Evolutionary conservation across 1,140 invertebrate genomes (phyloP).

Genomic region (Matsumurasca onukii): DNA sequence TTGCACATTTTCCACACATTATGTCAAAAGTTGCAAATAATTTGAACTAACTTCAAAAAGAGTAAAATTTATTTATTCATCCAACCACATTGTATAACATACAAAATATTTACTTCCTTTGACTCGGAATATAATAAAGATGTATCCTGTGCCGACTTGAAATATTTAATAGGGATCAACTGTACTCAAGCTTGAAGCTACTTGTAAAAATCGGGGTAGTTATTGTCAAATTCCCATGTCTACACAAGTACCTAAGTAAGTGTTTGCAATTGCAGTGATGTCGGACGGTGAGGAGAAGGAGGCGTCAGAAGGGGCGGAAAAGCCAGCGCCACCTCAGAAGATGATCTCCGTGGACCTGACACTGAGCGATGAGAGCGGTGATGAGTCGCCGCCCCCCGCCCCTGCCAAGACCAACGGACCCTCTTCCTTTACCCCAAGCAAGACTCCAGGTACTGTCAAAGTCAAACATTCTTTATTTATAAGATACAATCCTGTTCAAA

Average conservation of each 20-base stretch:
- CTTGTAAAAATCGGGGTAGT: too few relatives aligned
- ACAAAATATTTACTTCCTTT: too few relatives aligned
- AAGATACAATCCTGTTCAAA: neutral
- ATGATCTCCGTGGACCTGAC: slow-evolving; percentile 44
- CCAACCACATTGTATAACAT: too few relatives aligned
- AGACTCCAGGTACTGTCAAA: neutral
- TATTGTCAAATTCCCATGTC: too few relatives aligned
- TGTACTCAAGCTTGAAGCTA: too few relatives aligned
- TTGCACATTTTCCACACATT: neutral
- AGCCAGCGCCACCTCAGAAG: slow-evolving; percentile 38
- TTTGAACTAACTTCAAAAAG: too few relatives aligned
- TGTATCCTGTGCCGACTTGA: too few relatives aligned
- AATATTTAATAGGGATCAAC: too few relatives aligned
- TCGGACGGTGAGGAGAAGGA: slow-evolving; percentile 12
- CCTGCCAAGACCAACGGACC: neutral
- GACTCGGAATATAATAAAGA: too few relatives aligned
- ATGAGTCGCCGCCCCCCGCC: slow-evolving; percentile 33
- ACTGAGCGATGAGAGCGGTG: slow-evolving; percentile 43
- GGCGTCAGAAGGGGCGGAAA: neutral
- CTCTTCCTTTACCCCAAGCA: neutral
- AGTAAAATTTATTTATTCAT: too few relatives aligned
- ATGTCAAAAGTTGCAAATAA: neutral
- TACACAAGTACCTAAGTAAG: too few relatives aligned
- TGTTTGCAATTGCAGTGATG: neutral
- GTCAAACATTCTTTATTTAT: too few relatives aligned